phyloP scores from a whole-genome alignment of 1,140 invertebrate genomes.

The Lordiphosa clarofinis region DNA sequence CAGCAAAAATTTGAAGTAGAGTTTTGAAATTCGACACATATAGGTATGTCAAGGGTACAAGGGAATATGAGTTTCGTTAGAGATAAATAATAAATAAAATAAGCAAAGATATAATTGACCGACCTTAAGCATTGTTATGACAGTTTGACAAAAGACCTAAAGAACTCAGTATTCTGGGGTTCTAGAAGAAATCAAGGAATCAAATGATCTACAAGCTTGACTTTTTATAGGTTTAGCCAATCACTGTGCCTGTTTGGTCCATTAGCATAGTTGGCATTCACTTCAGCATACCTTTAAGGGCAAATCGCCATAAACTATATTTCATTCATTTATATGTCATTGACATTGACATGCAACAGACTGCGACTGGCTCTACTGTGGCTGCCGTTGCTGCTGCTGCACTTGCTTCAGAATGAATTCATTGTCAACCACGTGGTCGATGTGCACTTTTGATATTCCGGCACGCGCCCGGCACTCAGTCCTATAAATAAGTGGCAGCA shows the following conservation, averaged over 20 bases:
- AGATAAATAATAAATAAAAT: too few relatives aligned
- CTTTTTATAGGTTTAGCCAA: background rate
- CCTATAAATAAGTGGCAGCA: slow-evolving; percentile 13
- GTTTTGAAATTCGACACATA: too few relatives aligned
- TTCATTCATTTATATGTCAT: slow-evolving; percentile 64
- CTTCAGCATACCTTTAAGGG: slow-evolving; percentile 43
- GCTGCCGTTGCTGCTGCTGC: background rate
- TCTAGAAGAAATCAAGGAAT: too few relatives aligned
- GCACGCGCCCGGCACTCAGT: slow-evolving; percentile 7
- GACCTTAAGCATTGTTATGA: too few relatives aligned
- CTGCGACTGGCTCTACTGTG: background rate
- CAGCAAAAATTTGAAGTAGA: too few relatives aligned
- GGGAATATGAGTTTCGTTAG: too few relatives aligned
- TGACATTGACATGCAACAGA: slow-evolving; percentile 13
- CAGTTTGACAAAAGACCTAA: too few relatives aligned
- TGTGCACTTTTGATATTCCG: slow-evolving; percentile 6
- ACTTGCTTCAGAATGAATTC: slow-evolving; percentile 30
- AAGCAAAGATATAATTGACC: too few relatives aligned
- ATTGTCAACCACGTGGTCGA: slow-evolving; percentile 34
- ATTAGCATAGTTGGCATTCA: slow-evolving; percentile 62
- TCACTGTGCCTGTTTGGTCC: slow-evolving; percentile 6
- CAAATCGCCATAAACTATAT: slow-evolving; percentile 66
- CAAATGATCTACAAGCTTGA: too few relatives aligned
- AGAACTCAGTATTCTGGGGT: too few relatives aligned
- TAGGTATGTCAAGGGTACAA: too few relatives aligned